These are phyloP conservation scores for Hemicentrotus pulcherrimus DNA, from an alignment of 35 echinoderm and acorn worm species.

Conservation along the genomic window DNA sequence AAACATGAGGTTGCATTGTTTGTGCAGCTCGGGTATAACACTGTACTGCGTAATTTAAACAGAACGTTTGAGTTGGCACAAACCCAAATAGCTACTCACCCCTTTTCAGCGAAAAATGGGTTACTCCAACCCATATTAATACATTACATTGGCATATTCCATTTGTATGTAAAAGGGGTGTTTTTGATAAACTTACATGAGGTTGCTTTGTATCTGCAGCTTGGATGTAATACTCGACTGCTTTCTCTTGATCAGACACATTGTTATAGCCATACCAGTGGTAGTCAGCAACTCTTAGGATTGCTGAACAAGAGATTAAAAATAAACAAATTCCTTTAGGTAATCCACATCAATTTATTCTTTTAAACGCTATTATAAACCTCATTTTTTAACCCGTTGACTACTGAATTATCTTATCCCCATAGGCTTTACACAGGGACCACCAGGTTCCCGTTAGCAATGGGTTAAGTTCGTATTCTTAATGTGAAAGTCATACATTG, in stretches of 20 bases:
- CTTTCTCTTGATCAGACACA: constrained; percentile 55
- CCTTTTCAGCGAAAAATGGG: neutral
- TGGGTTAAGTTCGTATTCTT: too few species aligned
- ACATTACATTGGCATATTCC: neutral
- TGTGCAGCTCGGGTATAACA: constrained; percentile 75
- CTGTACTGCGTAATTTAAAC: constrained; percentile 49
- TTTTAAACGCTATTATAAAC: too few species aligned
- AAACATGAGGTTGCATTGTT: constrained; percentile 73
- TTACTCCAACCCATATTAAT: neutral
- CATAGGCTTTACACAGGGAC: too few species aligned
- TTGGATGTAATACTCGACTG: constrained; percentile 73
- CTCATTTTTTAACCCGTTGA: too few species aligned
- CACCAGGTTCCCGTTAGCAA: too few species aligned
- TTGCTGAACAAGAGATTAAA: constrained; percentile 53
- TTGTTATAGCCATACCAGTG: constrained; percentile 81
- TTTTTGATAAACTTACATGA: constrained; percentile 63
- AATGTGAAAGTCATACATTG: too few species aligned
- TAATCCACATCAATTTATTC: neutral
- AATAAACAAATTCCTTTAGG: neutral
- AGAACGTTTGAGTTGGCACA: neutral
- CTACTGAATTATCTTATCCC: too few species aligned
- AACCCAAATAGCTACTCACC: too few species aligned
- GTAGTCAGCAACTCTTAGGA: constrained; percentile 93
- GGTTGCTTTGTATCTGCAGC: constrained; percentile 68
- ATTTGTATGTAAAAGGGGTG: neutral